Percentiles rank a stretch among this genome's conserved stretches.
Conservation (phyloP, 2,113 vertebrate genomes). For the Sprattus sprattus region DNA sequence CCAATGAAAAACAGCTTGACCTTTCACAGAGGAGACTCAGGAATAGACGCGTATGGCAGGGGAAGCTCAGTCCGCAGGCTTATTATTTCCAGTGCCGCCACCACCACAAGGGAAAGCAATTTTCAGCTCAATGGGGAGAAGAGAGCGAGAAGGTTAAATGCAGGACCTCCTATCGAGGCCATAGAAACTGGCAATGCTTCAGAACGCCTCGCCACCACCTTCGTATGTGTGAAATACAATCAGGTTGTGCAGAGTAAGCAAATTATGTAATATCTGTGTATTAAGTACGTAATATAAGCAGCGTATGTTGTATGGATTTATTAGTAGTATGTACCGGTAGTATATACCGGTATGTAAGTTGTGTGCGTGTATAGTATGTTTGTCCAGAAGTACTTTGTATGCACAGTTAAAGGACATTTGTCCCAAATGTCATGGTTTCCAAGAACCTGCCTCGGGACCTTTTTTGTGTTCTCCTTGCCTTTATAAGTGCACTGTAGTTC, state of each 20-base stretch:
- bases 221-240: not conserved
- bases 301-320: not conserved
- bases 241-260: not conserved
- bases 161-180: not conserved
- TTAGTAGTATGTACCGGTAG: not conserved
- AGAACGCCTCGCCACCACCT: not conserved
- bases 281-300: not conserved
- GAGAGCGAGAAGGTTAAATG: constrained; percentile 4
- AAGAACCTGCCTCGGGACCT: not conserved
- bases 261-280: too few relatives aligned
- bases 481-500: not conserved
- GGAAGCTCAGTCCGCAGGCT: not conserved
- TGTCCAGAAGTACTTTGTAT: too few relatives aligned
- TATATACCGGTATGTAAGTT: not conserved
- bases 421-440: not conserved
- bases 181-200: not conserved
- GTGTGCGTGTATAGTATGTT: not conserved
- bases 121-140: not conserved
- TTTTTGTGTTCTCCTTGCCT: not conserved
- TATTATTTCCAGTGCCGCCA: not conserved
- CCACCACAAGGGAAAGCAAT: not conserved
- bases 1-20: not conserved
- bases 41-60: not conserved
- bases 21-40: not conserved
- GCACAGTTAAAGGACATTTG: too few relatives aligned